Percentiles rank a stretch among this genome's conserved stretches.
These are phyloP conservation scores for Alosa alosa DNA, from an alignment of 2,113 vertebrate species.

Conservation along the genomic window DNA sequence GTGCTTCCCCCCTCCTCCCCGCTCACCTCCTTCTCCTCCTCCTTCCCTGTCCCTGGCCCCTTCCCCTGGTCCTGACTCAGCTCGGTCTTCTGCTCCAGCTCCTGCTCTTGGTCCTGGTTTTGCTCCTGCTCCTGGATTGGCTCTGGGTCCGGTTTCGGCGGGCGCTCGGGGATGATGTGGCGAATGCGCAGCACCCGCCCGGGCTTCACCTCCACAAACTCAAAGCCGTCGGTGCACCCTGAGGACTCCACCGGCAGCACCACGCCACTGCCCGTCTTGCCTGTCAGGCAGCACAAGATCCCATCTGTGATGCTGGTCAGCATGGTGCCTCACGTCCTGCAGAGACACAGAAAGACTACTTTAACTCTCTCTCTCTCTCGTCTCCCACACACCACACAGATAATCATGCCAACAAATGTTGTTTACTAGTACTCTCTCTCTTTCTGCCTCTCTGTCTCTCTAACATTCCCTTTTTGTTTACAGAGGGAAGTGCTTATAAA, in stretches of 20 bases:
- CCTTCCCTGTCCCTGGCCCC: not conserved
- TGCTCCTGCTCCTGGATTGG: constrained; percentile 33
- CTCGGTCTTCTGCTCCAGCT: not conserved
- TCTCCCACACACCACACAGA: not conserved
- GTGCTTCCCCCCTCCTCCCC: constrained; percentile 44
- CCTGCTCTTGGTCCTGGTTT: not conserved
- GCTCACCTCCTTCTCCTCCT: not conserved
- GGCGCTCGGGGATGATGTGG: constrained; percentile 72
- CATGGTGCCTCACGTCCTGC: constrained; percentile 71
- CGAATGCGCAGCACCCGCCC: constrained; percentile 85
- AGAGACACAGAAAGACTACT: constrained; percentile 19
- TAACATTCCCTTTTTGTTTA: not conserved
- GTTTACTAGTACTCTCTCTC: not conserved
- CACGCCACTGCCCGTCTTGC: constrained; percentile 79
- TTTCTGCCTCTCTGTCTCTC: not conserved
- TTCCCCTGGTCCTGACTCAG: not conserved
- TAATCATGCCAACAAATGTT: not conserved
- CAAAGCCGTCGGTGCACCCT: constrained; percentile 78
- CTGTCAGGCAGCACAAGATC: constrained; percentile 90
- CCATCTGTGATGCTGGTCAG: constrained; percentile 88
- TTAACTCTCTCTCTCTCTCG: not conserved
- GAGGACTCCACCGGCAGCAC: constrained; percentile 85
- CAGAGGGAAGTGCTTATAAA: not conserved
- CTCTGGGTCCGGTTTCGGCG: constrained; percentile 43
- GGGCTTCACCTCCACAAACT: constrained; percentile 93